Evolutionary conservation across 2,888 invertebrate genomes (phyloP).

Genomic region (Schrankia costaestrigalis): DNA sequence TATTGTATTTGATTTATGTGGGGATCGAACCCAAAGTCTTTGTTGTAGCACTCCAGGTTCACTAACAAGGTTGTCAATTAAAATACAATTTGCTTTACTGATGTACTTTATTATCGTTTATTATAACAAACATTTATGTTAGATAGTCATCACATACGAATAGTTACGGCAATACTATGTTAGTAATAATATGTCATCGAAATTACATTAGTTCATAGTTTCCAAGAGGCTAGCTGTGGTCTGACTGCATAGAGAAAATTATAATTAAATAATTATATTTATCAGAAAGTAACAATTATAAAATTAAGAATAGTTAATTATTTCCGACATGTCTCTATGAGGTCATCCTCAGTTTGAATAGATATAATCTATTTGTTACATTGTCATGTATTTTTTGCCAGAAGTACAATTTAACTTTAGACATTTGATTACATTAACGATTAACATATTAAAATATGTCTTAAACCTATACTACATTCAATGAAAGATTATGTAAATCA

Average conservation of each 20-base stretch:
- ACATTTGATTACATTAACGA: conserved; percentile 35
- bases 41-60: no score
- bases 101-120: conserved; percentile 42
- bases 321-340: background rate
- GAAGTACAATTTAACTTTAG: conserved; percentile 23
- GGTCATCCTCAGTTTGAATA: no score
- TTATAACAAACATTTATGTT: conserved; percentile 55
- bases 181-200: conserved; percentile 19
- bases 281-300: no score
- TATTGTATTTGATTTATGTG: no score
- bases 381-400: no score
- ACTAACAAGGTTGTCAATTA: conserved; percentile 20
- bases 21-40: no score
- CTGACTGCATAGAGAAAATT: no score
- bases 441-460: conserved; percentile 47
- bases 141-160: conserved; percentile 40
- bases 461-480: conserved; percentile 49
- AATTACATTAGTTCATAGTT: conserved; percentile 30
- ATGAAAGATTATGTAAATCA: conserved; percentile 69
- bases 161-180: conserved; percentile 31
- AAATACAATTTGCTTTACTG: conserved; percentile 26
- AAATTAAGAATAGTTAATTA: background rate
- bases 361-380: no score
- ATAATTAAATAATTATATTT: no score
- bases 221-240: no score